Percentiles rank a stretch among this genome's conserved stretches.
These are phyloP conservation scores for Chrysodeixis includens DNA, from an alignment of 2,888 invertebrate species.

Conservation along the genomic window DNA sequence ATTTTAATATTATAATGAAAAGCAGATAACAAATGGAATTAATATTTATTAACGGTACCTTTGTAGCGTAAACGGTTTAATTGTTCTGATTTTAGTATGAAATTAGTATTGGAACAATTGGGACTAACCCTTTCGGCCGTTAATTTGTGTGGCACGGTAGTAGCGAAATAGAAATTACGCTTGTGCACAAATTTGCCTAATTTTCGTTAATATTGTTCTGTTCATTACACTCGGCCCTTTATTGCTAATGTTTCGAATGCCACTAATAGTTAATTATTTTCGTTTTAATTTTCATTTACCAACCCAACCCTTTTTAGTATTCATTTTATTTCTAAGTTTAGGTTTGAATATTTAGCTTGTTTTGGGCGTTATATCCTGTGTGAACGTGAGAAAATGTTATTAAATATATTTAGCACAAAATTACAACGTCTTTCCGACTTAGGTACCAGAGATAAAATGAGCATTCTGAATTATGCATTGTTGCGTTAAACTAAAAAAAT, in stretches of 20 bases:
- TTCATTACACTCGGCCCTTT: constrained; percentile 70
- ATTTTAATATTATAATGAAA: constrained; percentile 8
- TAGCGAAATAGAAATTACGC: constrained; percentile 74
- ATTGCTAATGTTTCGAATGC: constrained; percentile 68
- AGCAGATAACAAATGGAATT: constrained; percentile 28
- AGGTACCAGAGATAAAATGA: too few species aligned
- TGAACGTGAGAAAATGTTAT: neutral
- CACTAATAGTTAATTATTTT: constrained; percentile 73
- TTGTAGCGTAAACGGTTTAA: constrained; percentile 43
- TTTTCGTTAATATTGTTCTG: constrained; percentile 74
- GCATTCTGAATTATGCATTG: too few species aligned
- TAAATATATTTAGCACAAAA: neutral
- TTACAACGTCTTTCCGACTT: too few species aligned
- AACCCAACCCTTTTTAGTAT: constrained; percentile 52
- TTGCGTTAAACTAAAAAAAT: too few species aligned
- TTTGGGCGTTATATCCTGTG: constrained; percentile 7
- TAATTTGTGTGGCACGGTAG: constrained; percentile 69
- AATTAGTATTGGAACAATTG: constrained; percentile 55
- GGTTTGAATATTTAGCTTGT: constrained; percentile 41
- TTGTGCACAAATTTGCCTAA: constrained; percentile 73
- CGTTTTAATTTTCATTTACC: constrained; percentile 64
- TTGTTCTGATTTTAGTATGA: constrained; percentile 58
- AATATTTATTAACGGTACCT: constrained; percentile 35
- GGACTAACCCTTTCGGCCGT: constrained; percentile 57
- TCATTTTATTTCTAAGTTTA: constrained; percentile 44